Evolutionary conservation across 2,888 invertebrate species (phyloP).

Genomic region (Erebia epiphron): DNA sequence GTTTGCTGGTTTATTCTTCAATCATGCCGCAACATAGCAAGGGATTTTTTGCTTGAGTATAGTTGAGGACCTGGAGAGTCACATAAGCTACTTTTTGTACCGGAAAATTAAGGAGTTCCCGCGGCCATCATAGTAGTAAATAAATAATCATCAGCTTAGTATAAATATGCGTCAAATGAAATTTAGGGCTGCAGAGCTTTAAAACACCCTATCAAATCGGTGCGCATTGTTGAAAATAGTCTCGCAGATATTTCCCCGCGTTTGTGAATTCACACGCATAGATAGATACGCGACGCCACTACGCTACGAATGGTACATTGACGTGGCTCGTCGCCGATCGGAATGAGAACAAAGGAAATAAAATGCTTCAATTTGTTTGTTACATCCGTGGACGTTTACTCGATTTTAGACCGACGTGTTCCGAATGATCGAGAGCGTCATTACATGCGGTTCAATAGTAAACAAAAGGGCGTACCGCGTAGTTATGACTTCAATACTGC

Average conservation of each 20-base stretch:
- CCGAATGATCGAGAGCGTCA: conserved; percentile 21
- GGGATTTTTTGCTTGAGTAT: no score
- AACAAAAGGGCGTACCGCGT: neutral
- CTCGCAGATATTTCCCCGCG: conserved; percentile 40
- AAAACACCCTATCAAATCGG: conserved; percentile 26
- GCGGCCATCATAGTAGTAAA: no score
- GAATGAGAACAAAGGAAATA: conserved; percentile 32
- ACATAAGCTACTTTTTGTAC: no score
- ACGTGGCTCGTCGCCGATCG: conserved; percentile 31
- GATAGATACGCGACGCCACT: conserved; percentile 3
- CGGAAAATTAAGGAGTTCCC: no score
- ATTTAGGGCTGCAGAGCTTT: conserved; percentile 50
- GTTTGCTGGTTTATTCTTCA: no score
- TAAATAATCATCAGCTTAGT: no score
- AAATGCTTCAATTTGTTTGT: conserved; percentile 28
- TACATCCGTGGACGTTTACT: conserved; percentile 31
- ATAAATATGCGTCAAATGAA: conserved; percentile 33
- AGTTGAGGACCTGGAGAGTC: no score
- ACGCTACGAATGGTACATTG: conserved; percentile 30
- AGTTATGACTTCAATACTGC: neutral
- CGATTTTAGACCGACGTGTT: conserved; percentile 27
- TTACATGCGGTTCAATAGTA: conserved; percentile 2
- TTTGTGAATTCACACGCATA: conserved; percentile 32
- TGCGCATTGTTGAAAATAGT: conserved; percentile 33
- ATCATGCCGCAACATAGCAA: no score